Evolutionary conservation across 1,140 invertebrate genomes (phyloP), one percentile per base, ranked within the genome.

Genomic region (Glossosoma conforme): DNA sequence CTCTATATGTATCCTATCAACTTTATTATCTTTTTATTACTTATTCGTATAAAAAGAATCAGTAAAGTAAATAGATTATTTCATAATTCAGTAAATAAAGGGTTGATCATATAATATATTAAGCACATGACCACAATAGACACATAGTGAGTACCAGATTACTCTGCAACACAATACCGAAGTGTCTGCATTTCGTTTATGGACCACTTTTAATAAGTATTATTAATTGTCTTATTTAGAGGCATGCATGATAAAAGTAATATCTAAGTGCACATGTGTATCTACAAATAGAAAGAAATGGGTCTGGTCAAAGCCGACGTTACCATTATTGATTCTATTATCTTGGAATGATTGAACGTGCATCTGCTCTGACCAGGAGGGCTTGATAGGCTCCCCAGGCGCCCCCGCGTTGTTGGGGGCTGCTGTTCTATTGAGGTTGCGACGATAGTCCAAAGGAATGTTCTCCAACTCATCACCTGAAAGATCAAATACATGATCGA

Each of bases 301-400:
- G 18, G 32, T 35, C 35, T 17, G 8, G 36, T 38, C 36, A 38
- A 38, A 17, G 36, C 36, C 19, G 36, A 30, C 49, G 75, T 80
- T 65, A 87, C 85, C 86, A 67, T 89, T 89, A 65, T 85, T 86
- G 42, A 87, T 81, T 72, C 87, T 88, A 49, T 79, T 80, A 56
- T 87, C 84, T 58, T 73, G 79, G 59, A 84, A 82, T 53, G 79
- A 78, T 20, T 80, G 78, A 17, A 83, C 67, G 53, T 83, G 81
- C 77, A 84, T 83, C 59, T 83, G 80, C 38, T 83, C 81, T 24
- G 77, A 79, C 85, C 85, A 89, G 38, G 76, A 81, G 14, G 82
- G 78, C 62, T 89, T 89, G 59, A 81, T 80, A 69, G 59, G 83
- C 84, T 41, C 77, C 77, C 42, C 72, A 74, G 48, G 66, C 64